These are phyloP conservation scores for Brachystomella parvula DNA, from an alignment of 1,140 invertebrate genomes.

Conservation along the genomic window DNA sequence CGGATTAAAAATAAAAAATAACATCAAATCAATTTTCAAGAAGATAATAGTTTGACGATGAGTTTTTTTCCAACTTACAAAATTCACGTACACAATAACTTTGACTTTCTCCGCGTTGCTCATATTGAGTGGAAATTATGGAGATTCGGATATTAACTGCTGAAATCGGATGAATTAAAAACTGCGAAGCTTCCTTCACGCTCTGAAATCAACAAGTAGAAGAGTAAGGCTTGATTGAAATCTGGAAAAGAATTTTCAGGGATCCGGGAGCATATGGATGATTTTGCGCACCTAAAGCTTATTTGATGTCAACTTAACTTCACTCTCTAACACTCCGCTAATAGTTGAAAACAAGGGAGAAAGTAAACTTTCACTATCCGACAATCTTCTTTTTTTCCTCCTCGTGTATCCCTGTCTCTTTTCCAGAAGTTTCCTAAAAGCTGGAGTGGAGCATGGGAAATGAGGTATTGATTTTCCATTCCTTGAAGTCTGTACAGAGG, in stretches of 20 bases:
- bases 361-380: slow-evolving; percentile 1
- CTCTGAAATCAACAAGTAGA: slow-evolving; percentile 7
- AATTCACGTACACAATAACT: slow-evolving; percentile 12
- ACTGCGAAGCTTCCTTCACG: not conserved
- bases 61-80: slow-evolving; percentile 11
- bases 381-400: not conserved
- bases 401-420: no score
- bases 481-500: no score
- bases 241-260: not conserved
- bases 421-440: not conserved
- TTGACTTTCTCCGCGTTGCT: slow-evolving; percentile 14
- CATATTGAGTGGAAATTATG: not conserved
- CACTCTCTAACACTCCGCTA: no score
- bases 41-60: not conserved
- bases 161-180: not conserved
- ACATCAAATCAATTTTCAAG: not conserved
- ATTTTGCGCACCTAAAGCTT: slow-evolving; percentile 6
- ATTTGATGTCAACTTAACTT: slow-evolving; percentile 3
- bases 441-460: not conserved
- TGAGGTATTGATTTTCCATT: slow-evolving; percentile 9
- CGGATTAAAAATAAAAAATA: not conserved
- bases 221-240: not conserved
- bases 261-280: slow-evolving; percentile 12
- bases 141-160: not conserved
- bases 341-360: not conserved